These are phyloP conservation scores for Empidonax alnorum DNA, from an alignment of 2,113 vertebrate genomes.

Conservation along the genomic window DNA sequence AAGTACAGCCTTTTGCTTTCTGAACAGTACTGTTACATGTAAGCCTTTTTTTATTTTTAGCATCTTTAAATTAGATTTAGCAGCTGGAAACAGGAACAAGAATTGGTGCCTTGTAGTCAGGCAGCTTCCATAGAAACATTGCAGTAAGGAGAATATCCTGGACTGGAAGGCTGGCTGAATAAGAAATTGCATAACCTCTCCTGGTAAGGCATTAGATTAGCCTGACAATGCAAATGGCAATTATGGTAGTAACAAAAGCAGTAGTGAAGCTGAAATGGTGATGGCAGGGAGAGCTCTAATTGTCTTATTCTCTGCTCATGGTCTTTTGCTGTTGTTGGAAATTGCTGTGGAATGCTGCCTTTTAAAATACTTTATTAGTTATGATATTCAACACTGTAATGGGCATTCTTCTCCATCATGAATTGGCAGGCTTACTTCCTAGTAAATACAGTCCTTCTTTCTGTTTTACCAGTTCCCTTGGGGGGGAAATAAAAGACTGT, in stretches of 20 bases:
- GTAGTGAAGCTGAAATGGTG: not conserved
- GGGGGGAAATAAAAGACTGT: fast-evolving
- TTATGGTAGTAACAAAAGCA: not conserved
- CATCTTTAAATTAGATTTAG: constrained; percentile 45
- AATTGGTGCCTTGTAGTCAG: not conserved
- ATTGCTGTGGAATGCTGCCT: not conserved
- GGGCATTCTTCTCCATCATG: not conserved
- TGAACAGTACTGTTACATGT: not conserved
- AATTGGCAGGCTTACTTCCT: not conserved
- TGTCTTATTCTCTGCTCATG: not conserved
- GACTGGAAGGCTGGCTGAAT: not conserved
- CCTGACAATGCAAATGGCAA: not conserved
- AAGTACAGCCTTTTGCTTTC: not conserved
- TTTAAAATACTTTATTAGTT: not conserved
- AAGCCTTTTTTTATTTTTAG: constrained; percentile 44
- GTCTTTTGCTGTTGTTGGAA: not conserved
- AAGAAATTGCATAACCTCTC: not conserved
- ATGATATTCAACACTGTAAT: not conserved
- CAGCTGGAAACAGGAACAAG: constrained; percentile 8
- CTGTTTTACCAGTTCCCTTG: not conserved
- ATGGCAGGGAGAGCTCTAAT: not conserved
- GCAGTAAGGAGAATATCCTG: not conserved
- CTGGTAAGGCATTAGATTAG: not conserved
- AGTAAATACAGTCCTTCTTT: not conserved
- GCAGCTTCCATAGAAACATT: constrained; percentile 8